Conservation (phyloP, 2,888 invertebrate genomes). For the Pterostichus madidus region DNA sequence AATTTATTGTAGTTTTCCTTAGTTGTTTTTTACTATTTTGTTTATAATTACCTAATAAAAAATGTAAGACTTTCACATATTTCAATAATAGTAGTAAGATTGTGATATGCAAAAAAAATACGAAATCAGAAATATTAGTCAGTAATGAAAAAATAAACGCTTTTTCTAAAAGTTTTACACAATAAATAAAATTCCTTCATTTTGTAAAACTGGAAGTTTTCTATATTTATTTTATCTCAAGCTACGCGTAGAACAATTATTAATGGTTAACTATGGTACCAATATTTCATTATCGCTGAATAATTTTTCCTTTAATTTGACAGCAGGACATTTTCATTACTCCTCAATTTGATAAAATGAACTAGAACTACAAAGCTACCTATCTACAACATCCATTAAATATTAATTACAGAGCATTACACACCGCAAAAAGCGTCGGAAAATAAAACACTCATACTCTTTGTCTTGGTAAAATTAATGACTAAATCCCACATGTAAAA, state of each 20-base stretch:
- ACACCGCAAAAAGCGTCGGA: constrained; percentile 13
- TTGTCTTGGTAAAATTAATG: constrained; percentile 54
- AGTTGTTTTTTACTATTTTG: too few relatives aligned
- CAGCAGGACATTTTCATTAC: constrained; percentile 17
- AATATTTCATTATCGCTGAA: neutral
- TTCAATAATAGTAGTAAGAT: too few relatives aligned
- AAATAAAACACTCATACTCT: constrained; percentile 54
- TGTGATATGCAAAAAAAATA: too few relatives aligned
- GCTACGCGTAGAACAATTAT: neutral
- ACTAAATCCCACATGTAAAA: constrained; percentile 54
- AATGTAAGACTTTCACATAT: too few relatives aligned
- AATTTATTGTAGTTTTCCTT: too few relatives aligned
- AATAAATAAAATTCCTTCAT: too few relatives aligned
- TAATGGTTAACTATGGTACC: neutral
- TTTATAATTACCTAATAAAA: too few relatives aligned
- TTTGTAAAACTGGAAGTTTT: too few relatives aligned
- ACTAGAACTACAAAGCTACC: constrained; percentile 14
- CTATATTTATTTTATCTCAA: too few relatives aligned
- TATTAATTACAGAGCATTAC: constrained; percentile 51
- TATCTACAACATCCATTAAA: constrained; percentile 46
- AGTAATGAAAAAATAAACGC: too few relatives aligned
- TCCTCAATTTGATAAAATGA: neutral
- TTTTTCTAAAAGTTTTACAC: too few relatives aligned
- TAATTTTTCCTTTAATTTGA: constrained; percentile 4
- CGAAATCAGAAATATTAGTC: too few relatives aligned